A percentile compares a stretch with the other conserved stretches of the same genome.
Evolutionary conservation across 2,113 vertebrate genomes (phyloP).

Genomic region (Pangasianodon gigas): DNA sequence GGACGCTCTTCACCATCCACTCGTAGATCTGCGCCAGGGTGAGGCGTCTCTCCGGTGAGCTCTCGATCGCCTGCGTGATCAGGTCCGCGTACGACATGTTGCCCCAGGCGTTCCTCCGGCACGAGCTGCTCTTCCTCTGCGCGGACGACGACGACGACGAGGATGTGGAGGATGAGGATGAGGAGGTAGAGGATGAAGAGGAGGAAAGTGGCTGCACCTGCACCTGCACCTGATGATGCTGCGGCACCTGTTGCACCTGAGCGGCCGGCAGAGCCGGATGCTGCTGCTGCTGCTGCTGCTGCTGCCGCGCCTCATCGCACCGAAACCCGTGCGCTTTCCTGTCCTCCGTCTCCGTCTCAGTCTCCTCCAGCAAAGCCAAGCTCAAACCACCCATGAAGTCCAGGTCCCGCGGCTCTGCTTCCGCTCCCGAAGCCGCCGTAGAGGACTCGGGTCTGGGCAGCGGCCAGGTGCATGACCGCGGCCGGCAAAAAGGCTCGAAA

Average conservation of each 20-base stretch:
- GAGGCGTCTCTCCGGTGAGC: constrained; percentile 92
- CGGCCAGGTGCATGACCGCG: constrained; percentile 84
- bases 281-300: constrained; percentile 44
- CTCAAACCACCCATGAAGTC: constrained; percentile 84
- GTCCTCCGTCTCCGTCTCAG: constrained; percentile 75
- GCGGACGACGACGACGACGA: constrained; percentile 60
- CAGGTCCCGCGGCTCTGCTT: constrained; percentile 76
- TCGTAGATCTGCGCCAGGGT: constrained; percentile 97
- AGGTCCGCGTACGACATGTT: constrained; percentile 97
- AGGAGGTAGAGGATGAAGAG: constrained; percentile 62
- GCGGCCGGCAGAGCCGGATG: constrained; percentile 63
- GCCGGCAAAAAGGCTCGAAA: constrained; percentile 84
- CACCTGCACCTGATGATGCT: constrained; percentile 66
- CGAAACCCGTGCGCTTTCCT: constrained; percentile 56
- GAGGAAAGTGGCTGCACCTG: constrained; percentile 68
- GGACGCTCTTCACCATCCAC: constrained; percentile 96
- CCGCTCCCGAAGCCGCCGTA: constrained; percentile 78
- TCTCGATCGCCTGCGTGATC: constrained; percentile 95
- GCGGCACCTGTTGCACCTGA: constrained; percentile 57
- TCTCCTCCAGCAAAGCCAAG: constrained; percentile 78
- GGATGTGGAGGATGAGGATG: constrained; percentile 62
- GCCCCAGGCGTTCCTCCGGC: constrained; percentile 95
- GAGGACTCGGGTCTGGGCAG: constrained; percentile 87
- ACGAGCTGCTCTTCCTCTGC: constrained; percentile 92
- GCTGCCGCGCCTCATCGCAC: constrained; percentile 57